These are phyloP conservation scores for Tolmerus cingulatus DNA, from an alignment of 2,888 invertebrate genomes.

Conservation along the genomic window DNA sequence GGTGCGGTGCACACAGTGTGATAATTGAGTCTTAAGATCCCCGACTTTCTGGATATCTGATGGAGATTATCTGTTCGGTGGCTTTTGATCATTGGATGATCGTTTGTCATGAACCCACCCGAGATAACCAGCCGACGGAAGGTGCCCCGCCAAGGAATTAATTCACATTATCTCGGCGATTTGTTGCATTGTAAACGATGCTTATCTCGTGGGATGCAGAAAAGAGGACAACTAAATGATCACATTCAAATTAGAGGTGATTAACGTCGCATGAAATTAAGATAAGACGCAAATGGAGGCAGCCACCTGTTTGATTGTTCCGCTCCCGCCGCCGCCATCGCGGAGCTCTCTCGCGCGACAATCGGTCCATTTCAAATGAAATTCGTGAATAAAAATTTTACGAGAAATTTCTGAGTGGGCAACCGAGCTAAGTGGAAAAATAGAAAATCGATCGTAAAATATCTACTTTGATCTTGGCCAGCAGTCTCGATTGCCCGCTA, in stretches of 20 bases:
- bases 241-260: constrained; percentile 41
- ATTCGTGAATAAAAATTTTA: neutral
- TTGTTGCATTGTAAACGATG: constrained; percentile 37
- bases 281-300: constrained; percentile 33
- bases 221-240: constrained; percentile 26
- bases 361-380: neutral
- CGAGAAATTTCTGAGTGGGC: neutral
- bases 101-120: constrained; percentile 25
- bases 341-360: neutral
- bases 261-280: constrained; percentile 40
- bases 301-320: constrained; percentile 37
- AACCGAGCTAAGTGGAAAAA: neutral
- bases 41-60: neutral
- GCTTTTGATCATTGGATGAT: constrained; percentile 39
- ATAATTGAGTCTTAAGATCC: constrained; percentile 49
- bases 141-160: constrained; percentile 17
- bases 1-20: constrained; percentile 43
- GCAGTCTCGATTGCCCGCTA: neutral
- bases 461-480: neutral
- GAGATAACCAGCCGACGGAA: constrained; percentile 15
- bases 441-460: neutral
- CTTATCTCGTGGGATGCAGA: constrained; percentile 11
- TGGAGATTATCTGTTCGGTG: constrained; percentile 18
- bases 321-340: neutral
- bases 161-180: constrained; percentile 39